Percentiles rank a stretch among this genome's conserved stretches.
Evolutionary conservation across 2,113 vertebrate species (phyloP).

Genomic region (Pyxicephalus adspersus): DNA sequence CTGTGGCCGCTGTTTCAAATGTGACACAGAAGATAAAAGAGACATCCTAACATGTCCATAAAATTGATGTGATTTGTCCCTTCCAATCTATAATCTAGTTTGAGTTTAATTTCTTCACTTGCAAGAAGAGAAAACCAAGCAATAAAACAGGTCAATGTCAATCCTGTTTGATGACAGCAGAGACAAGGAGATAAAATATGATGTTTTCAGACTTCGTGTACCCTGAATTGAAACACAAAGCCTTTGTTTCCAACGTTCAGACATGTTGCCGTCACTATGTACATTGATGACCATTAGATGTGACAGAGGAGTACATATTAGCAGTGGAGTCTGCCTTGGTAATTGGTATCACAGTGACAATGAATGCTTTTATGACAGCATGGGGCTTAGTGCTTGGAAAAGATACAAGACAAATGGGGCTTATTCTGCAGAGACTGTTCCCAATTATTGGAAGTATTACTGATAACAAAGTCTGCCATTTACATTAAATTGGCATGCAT

Average conservation of each 20-base stretch:
- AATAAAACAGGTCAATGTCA: conserved; percentile 26
- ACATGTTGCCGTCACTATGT: background rate
- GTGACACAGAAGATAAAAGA: background rate
- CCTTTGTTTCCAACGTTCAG: background rate
- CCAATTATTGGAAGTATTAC: background rate
- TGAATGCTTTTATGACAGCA: background rate
- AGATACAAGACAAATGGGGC: conserved; percentile 5
- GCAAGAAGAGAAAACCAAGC: background rate
- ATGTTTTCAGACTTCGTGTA: background rate
- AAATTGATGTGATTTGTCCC: background rate
- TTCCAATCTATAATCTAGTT: background rate
- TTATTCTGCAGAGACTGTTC: background rate
- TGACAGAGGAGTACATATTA: conserved; percentile 17
- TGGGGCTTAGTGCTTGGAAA: background rate
- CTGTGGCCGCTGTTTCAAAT: background rate
- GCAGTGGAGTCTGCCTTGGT: conserved; percentile 16
- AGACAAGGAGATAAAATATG: conserved; percentile 21
- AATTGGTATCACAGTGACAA: conserved; percentile 32
- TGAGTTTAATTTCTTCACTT: background rate
- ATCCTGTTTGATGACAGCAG: background rate
- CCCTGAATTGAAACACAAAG: background rate
- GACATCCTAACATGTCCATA: background rate
- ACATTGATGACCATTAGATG: conserved; percentile 15
- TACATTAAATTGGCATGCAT: background rate
- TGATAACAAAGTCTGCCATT: conserved; percentile 13